phyloP scores from a whole-genome alignment of 2,888 invertebrate species.

The Leptodirus hochenwartii region DNA sequence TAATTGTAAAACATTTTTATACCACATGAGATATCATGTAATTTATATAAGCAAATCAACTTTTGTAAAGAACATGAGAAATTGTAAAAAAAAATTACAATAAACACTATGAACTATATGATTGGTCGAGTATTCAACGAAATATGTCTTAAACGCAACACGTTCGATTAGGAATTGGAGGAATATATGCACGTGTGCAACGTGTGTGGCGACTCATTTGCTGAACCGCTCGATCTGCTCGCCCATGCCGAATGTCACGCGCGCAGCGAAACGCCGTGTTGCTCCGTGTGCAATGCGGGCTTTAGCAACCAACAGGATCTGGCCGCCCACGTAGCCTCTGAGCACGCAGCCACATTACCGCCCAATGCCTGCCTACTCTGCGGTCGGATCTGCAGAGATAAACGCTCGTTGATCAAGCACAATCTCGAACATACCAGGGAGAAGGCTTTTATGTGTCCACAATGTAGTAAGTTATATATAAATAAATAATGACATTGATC shows the following conservation, averaged over 20 bases:
- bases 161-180: no score
- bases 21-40: no score
- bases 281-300: conserved; percentile 45
- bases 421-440: conserved; percentile 50
- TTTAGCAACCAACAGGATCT: conserved; percentile 42
- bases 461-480: no score
- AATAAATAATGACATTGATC: no score
- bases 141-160: no score
- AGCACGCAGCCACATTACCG: conserved; percentile 40
- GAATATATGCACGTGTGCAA: conserved; percentile 48
- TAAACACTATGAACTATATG: no score
- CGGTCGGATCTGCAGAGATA: conserved; percentile 49
- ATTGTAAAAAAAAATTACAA: no score
- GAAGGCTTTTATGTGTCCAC: conserved; percentile 25
- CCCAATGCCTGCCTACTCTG: conserved; percentile 47
- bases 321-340: conserved; percentile 40
- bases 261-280: conserved; percentile 40
- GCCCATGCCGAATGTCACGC: conserved; percentile 68
- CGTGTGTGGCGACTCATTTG: conserved; percentile 62
- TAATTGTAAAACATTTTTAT: no score
- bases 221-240: conserved; percentile 54
- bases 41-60: no score
- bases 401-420: conserved; percentile 45
- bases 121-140: no score
- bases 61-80: no score